Evolutionary conservation across 2,888 invertebrate species (phyloP), one percentile per base, ranked within the genome.

Genomic region (Tineola bisselliella): DNA sequence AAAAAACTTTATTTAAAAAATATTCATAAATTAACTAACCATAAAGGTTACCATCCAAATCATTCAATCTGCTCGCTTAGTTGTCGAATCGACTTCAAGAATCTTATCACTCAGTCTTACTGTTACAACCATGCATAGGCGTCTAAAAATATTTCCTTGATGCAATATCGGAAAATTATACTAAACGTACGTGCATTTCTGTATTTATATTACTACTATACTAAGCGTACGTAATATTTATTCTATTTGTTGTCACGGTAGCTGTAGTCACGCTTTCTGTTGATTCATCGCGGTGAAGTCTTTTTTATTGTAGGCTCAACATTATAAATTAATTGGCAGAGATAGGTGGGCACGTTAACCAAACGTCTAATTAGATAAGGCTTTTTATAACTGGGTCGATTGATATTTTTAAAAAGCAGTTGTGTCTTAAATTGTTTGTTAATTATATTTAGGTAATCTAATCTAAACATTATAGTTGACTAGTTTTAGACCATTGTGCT

Each of bases 231-330:
- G 58, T 17, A 58, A 58, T 58, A 58, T 58, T 58, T 58, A 33
- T 58, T 58, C 31, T 58, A 58, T 17, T 15, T 58, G 33, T 58
- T 58, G 58, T 58, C 33, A 33, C 31, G 58, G 30, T 56, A 18
- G 13, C 10, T 11, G 33, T 17, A 15, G 58, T 58, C 58, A 58
- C 58, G 58, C 58, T 58, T 58, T 58, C 58, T 12, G 56, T 56
- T 30, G n/a, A 54, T 54, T 25, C 54, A 25, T 25, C 54, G 54
- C 18, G 25, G 25, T 18, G 12, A 25, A 54, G 19, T 18, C 8
- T 19, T 54, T 54, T 25, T 48, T 38, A 38, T 48, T 54, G 54
- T 54, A 25, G 25, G 54, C 54, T 54, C 48, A 8, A 15, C 48
- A 15, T 48, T 48, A 48, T 17, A 48, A 48, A 17, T 48, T 48